Percentiles rank a stretch among this genome's conserved stretches.
phyloP scores from a whole-genome alignment of 2,888 invertebrate species.

The Mystacides longicornis region DNA sequence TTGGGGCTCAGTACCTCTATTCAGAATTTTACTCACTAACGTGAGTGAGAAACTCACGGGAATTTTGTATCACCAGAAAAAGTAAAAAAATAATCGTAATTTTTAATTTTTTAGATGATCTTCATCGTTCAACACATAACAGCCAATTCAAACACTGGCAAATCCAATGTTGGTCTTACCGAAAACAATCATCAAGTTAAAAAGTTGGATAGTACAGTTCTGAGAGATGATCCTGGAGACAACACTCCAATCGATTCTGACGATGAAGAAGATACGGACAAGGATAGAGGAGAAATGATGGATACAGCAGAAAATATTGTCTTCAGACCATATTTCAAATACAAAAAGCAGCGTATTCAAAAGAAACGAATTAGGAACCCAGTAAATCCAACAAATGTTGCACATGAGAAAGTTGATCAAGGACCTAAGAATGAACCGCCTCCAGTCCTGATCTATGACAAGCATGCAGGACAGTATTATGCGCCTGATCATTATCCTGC shows the following conservation, averaged over 20 bases:
- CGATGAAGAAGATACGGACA: conserved; percentile 10
- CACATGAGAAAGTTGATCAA: not conserved
- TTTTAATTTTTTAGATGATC: not conserved
- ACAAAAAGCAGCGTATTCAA: conserved; percentile 17
- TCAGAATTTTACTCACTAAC: no score
- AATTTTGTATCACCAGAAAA: no score
- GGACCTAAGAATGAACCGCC: conserved; percentile 10
- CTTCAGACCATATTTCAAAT: conserved; percentile 22
- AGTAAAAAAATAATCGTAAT: no score
- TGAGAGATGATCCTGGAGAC: not conserved
- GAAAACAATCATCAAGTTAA: not conserved
- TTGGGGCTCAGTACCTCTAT: no score
- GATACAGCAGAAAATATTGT: conserved; percentile 24
- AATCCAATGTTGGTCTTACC: no score
- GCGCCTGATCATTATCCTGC: not conserved
- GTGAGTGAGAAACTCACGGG: no score
- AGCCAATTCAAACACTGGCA: not conserved
- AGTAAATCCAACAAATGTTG: no score
- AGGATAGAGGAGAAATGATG: conserved; percentile 16
- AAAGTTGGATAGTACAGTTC: not conserved
- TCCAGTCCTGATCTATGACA: conserved; percentile 18
- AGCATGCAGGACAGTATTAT: conserved; percentile 12
- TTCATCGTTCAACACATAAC: not conserved
- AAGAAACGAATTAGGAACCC: conserved; percentile 6
- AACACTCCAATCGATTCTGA: not conserved